phyloP scores from a whole-genome alignment of 2,113 vertebrate genomes.

The Paratilapia polleni region DNA sequence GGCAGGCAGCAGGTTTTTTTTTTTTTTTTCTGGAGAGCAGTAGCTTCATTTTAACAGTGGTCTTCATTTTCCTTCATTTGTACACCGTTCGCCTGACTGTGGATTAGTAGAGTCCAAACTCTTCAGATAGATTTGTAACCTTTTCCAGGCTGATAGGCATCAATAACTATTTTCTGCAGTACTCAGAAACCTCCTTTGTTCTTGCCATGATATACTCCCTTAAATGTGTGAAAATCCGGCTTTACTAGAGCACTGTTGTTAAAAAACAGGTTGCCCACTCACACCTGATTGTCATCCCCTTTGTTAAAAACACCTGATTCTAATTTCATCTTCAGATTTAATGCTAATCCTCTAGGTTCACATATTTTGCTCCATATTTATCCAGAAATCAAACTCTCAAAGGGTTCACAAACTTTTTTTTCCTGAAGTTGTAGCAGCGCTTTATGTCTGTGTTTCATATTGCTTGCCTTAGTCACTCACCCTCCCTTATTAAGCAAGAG shows the following conservation, averaged over 20 bases:
- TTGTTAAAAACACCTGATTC: not conserved
- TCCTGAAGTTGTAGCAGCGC: not conserved
- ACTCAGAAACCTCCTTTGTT: not conserved
- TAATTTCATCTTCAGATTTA: not conserved
- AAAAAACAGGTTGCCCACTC: not conserved
- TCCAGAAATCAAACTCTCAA: no score
- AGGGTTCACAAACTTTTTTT: not conserved
- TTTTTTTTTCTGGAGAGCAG: not conserved
- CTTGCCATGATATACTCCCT: not conserved
- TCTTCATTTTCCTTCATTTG: not conserved
- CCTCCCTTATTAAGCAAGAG: conserved; percentile 64
- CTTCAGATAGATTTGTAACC: not conserved
- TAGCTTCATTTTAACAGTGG: not conserved
- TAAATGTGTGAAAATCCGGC: not conserved
- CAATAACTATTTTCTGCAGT: not conserved
- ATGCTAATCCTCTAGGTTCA: no score
- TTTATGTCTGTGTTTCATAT: not conserved
- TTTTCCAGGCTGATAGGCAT: not conserved
- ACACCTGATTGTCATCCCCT: not conserved
- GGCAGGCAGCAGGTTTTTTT: not conserved
- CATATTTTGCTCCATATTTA: no score
- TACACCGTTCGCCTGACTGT: not conserved
- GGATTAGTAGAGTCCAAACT: not conserved
- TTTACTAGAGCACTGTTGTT: not conserved
- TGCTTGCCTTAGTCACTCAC: conserved; percentile 10